Evolutionary conservation across 2,113 vertebrate species (phyloP), one percentile per base, ranked within the genome.

Genomic region (Odocoileus virginianus): DNA sequence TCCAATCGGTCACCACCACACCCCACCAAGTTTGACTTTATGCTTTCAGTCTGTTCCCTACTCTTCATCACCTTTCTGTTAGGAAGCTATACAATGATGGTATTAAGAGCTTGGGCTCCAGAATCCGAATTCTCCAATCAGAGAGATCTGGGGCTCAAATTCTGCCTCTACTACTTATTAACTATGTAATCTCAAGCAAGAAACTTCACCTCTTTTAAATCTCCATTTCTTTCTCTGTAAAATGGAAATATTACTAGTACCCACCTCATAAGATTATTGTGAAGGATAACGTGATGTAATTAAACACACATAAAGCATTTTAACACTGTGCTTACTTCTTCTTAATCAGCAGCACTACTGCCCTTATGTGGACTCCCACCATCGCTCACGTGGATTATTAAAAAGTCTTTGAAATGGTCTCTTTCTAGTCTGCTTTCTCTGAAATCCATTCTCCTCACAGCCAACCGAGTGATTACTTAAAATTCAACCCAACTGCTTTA

Each of bases 401-500:
- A 3, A 81, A 43, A 57, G 40, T 87, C 89, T 96, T 71, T 16
- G 2, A 89, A 96, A 95, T 92, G 55, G 33, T 89, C 61, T 92
- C 8, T 91, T n/a, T 94, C n/a, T 87, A 64, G 43, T 91, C 23
- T 91, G 64, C 36, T 84, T 21, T 12, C 27, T 17, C 6, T 95
- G 92, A 86, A 96, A 87, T 89, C 71, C 60, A 92, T 71, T 23
- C 19, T 97, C 28, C 54, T 94, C 60, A 95, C 3, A 85, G 54
- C 45, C 30, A 92, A 93, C 4, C 8, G 36, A 88, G 50, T 30
- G 81, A 60, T 82, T 57, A 91, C 23, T 91, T 86, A 94, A 90
- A 94, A 90, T 85, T 96, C 54, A 76, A 57, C 87, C 64, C 43
- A 91, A 85, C 28, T 83, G 57, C 71, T 90, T 91, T 47, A 94